These are phyloP conservation scores for Heliocidaris tuberculata DNA, from an alignment of 35 echinoderm and acorn worm genomes.

Conservation along the genomic window DNA sequence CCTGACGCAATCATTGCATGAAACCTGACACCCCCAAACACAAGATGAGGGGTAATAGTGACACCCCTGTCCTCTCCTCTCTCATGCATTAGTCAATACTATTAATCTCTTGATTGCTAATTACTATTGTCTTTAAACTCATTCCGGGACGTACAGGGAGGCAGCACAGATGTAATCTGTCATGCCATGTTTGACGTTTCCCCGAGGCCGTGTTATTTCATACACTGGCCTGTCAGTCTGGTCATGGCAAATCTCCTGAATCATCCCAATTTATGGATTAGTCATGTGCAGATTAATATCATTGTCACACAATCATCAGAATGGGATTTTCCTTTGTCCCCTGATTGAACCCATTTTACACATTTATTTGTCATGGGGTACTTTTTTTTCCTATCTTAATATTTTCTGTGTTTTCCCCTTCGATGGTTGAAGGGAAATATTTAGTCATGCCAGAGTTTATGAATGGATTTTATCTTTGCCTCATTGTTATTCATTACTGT, in stretches of 20 bases:
- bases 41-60: neutral
- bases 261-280: conserved; percentile 12
- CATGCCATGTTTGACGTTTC: neutral
- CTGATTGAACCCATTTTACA: neutral
- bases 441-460: too few relatives aligned
- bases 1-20: neutral
- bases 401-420: neutral
- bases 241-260: neutral
- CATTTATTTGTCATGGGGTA: neutral
- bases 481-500: too few relatives aligned
- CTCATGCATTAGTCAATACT: neutral
- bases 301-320: neutral
- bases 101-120: conserved; percentile 18
- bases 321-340: neutral
- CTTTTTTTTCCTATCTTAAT: too few relatives aligned
- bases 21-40: neutral
- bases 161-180: neutral
- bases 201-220: neutral
- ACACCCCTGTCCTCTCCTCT: neutral
- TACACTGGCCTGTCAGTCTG: neutral
- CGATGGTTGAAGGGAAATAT: neutral
- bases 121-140: conserved; percentile 1
- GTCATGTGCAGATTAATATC: conserved; percentile 7
- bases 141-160: neutral
- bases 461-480: too few relatives aligned